Evolutionary conservation across 2,113 vertebrate genomes (phyloP).

Genomic region (Tychaedon coryphoeus): DNA sequence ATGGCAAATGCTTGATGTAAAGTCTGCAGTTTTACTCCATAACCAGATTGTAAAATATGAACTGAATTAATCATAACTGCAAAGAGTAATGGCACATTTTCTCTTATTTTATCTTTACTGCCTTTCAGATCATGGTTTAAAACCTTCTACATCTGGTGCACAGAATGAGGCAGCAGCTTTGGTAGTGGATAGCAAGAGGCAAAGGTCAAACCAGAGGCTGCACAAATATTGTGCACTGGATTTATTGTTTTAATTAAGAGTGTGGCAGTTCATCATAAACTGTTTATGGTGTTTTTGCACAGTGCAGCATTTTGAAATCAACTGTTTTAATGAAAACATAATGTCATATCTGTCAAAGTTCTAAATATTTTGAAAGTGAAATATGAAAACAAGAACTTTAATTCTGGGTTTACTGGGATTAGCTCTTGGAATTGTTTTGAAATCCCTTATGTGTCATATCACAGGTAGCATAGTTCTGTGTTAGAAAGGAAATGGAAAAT

Average conservation of each 20-base stretch:
- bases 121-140: slow-evolving; percentile 82
- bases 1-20: slow-evolving; percentile 82
- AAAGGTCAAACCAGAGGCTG: slow-evolving; percentile 86
- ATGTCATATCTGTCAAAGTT: slow-evolving; percentile 87
- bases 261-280: slow-evolving; percentile 90
- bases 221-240: slow-evolving; percentile 84
- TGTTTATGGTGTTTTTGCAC: slow-evolving; percentile 89
- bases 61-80: slow-evolving; percentile 88
- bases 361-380: slow-evolving; percentile 89
- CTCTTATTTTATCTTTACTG: slow-evolving; percentile 87
- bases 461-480: slow-evolving; percentile 51
- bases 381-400: slow-evolving; percentile 84
- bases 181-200: slow-evolving; percentile 82
- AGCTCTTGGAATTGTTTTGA: slow-evolving; percentile 78
- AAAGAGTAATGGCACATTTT: slow-evolving; percentile 84
- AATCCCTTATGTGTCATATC: slow-evolving; percentile 77
- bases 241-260: slow-evolving; percentile 97
- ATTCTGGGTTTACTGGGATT: slow-evolving; percentile 82
- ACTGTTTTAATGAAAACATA: slow-evolving; percentile 88
- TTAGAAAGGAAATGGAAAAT: slow-evolving; percentile 30
- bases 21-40: slow-evolving; percentile 84
- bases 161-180: slow-evolving; percentile 75
- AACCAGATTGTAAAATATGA: slow-evolving; percentile 90
- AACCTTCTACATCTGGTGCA: slow-evolving; percentile 78
- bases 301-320: slow-evolving; percentile 84